Evolutionary conservation across 2,797 vertebrate species (phyloP), one percentile per base, ranked within the genome.

Genomic region (Platalea minor): DNA sequence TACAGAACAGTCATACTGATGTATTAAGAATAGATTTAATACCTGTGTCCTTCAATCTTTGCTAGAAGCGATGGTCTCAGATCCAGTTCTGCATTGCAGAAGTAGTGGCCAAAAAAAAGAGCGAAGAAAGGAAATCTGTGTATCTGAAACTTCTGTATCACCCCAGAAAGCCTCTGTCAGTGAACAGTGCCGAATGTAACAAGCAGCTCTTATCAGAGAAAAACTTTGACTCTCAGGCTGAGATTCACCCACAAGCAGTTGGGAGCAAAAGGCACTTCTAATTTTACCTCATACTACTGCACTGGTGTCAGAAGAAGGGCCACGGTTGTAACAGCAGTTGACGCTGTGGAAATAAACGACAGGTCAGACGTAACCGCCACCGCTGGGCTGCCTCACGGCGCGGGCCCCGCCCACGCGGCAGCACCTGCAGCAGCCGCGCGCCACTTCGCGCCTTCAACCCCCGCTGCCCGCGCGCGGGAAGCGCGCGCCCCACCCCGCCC

Each of bases 291-390:
- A 7, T 4, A 13, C 6, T 9, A 2, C 23, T 0, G 16, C 37
- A 1, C 1, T 2, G 8, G 21, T 8, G 0, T 5, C 25, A 4
- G 35, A 20, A 12, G 17, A 7, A 35, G 28, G 61, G 8, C 13
- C 3, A 0, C 23, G 9, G 13, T 1, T 9, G 48, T 3, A 10
- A 4, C 16, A 17, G 78, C 29, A 1, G 15, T 31, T 3, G 43
- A 1, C 2, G 5, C 20, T 17, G 12, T 2, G 39, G 17, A 1
- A 23, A 8, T 4, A 3, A 5, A 0, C 1, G 0, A 1, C 14
- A 7, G 17, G 11, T 1, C 0, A 2, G 35, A 2, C 13, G 11
- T 1, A 7, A 6, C 25, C 11, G 25, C 43, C 59, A 7, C 25
- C 11, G 11, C 5, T 9, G 1, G 1, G 17, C 7, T 8, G 35